These are phyloP conservation scores for Apeira syringaria DNA, from an alignment of 2,888 invertebrate species.

Conservation along the genomic window DNA sequence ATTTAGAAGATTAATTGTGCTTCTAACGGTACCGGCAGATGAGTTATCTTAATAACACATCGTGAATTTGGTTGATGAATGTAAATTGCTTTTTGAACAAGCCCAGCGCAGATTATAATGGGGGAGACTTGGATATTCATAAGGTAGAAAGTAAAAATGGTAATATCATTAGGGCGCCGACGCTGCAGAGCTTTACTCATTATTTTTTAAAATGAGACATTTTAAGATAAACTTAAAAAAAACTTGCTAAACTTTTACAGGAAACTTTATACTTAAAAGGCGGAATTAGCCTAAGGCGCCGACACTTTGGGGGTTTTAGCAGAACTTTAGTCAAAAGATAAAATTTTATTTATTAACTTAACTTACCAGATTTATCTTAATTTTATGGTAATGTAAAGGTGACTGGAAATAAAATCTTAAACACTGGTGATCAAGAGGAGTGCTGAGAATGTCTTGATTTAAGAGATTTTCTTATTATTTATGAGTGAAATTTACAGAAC, in stretches of 20 bases:
- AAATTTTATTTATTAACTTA: not conserved
- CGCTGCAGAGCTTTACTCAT: slow-evolving; percentile 25
- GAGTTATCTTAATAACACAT: slow-evolving; percentile 28
- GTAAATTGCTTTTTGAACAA: slow-evolving; percentile 61
- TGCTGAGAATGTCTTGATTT: too few relatives aligned
- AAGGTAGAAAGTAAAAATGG: slow-evolving; percentile 62
- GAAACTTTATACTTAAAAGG: too few relatives aligned
- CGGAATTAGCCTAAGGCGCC: not conserved
- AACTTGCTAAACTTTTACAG: slow-evolving; percentile 14
- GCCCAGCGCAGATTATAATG: slow-evolving; percentile 49
- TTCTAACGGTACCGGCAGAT: slow-evolving; percentile 27
- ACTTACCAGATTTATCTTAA: not conserved
- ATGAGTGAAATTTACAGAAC: too few relatives aligned
- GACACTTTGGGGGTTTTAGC: not conserved
- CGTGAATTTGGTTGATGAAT: slow-evolving; percentile 50
- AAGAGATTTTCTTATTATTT: too few relatives aligned
- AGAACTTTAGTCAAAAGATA: not conserved
- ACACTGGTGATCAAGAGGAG: too few relatives aligned
- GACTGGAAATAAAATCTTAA: too few relatives aligned
- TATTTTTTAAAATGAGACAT: slow-evolving; percentile 38
- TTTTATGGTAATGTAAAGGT: too few relatives aligned
- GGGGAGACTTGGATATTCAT: slow-evolving; percentile 64
- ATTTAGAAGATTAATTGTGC: slow-evolving; percentile 25
- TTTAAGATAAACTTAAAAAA: slow-evolving; percentile 29
- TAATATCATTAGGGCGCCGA: slow-evolving; percentile 59